Evolutionary conservation across 2,888 invertebrate genomes (phyloP), one percentile per base, ranked within the genome.

Genomic region (Cheilosia grossa): DNA sequence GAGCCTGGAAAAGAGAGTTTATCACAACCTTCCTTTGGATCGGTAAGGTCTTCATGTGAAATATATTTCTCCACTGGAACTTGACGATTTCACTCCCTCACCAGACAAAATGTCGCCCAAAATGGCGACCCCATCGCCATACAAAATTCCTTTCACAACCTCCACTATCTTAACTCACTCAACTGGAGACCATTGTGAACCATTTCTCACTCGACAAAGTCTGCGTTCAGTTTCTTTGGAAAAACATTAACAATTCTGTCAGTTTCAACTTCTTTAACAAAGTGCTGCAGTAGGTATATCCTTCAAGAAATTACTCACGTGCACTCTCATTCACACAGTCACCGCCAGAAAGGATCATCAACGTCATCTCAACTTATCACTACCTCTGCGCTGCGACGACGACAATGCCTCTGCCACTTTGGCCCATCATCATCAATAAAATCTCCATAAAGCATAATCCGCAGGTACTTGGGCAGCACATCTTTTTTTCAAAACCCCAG

Each of bases 391-490:
- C 15, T n/a, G 5, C 51, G 51, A 33, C 44, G 17, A n/a, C 9
- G 27, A 19, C 33, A n/a, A 9, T 9, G 59, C 40, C 42, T 51
- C 49, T 61, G 54, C 21, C 24, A 37, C 61, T 42, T 58, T 58
- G 17, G 63, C 44, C 81, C 75, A 70, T 77, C 70, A 77, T 75
- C 70, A 64, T 70, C 69, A 81, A 81, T 81, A 75, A 75, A 75
- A 69, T 81, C 58, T 51, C 19, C 64, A 77, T 77, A 69, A 63
- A 75, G 17, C 67, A 75, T 74, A 63, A 81, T 69, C 67, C 75
- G 69, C 69, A 63, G 21, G 49, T 51, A 63, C 63, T 75, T 56
- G 37, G 51, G 42, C 81, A 42, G 42, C 73, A 74, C 73, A 80
- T 61, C 42, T 72, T 61, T 61, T 40, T 27, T 9, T 30, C 2